Percentiles rank a stretch among this genome's conserved stretches.
Conservation (phyloP, 2,113 vertebrate species). For the Formicarius rufipectus region DNA sequence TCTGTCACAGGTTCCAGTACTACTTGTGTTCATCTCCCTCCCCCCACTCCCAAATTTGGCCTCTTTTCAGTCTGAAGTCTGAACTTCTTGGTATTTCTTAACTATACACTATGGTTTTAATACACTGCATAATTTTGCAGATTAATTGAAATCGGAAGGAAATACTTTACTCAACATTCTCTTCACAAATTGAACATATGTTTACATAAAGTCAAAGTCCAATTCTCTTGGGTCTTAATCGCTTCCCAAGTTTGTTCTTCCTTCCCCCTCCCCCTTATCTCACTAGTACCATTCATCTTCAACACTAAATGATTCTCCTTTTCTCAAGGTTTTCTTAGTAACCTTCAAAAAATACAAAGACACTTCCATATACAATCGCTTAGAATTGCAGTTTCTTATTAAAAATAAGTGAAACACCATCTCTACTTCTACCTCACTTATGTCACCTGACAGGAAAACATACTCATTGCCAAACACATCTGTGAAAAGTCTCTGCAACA, state of each 20-base stretch:
- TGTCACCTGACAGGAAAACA: background rate
- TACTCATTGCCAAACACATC: background rate
- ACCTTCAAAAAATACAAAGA: background rate
- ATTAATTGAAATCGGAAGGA: background rate
- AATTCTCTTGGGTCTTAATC: background rate
- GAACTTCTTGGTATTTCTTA: background rate
- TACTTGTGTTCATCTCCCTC: background rate
- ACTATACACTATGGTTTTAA: background rate
- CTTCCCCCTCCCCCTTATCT: background rate
- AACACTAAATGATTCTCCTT: background rate
- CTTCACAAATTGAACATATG: background rate
- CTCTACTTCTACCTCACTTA: background rate
- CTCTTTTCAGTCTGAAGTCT: background rate
- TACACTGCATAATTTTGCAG: background rate
- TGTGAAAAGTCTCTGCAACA: too few relatives aligned
- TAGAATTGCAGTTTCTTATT: background rate
- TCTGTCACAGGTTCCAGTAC: background rate
- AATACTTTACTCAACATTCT: conserved; percentile 21
- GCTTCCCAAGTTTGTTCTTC: background rate
- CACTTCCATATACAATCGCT: background rate
- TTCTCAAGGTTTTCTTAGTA: background rate
- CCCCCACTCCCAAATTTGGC: background rate
- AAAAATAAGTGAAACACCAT: background rate
- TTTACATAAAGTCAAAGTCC: background rate
- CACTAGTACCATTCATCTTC: background rate